These are phyloP conservation scores for Ceyx melanurus DNA, from an alignment of 2,113 vertebrate species.

Conservation along the genomic window DNA sequence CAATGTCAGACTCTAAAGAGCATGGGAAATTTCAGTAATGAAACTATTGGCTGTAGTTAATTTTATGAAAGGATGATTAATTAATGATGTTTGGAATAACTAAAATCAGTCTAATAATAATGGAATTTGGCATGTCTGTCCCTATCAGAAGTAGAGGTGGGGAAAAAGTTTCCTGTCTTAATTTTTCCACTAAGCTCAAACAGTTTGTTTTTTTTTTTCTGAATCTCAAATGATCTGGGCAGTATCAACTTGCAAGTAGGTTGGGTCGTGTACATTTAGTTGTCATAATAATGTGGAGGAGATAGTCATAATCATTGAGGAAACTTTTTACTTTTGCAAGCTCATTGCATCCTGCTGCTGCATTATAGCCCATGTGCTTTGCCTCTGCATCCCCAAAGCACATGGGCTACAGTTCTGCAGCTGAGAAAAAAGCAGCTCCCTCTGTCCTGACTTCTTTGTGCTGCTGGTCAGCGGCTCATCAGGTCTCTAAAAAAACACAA, in stretches of 20 bases:
- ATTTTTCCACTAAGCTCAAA: neutral
- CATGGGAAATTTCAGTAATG: neutral
- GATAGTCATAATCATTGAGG: neutral
- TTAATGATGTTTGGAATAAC: neutral
- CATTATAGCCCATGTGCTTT: neutral
- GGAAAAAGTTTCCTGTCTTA: fast-evolving
- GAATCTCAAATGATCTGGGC: neutral
- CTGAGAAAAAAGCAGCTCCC: neutral
- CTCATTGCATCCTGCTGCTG: neutral
- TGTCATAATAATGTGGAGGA: neutral
- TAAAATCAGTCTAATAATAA: neutral
- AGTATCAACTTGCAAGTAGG: neutral
- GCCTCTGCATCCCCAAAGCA: neutral
- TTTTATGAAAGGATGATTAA: neutral
- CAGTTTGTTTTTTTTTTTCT: too few relatives aligned
- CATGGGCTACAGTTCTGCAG: neutral
- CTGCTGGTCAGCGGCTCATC: neutral
- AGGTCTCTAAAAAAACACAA: neutral
- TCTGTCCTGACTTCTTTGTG: neutral
- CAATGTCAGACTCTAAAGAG: neutral
- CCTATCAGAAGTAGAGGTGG: neutral
- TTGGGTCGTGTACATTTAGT: neutral
- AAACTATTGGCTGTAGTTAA: neutral
- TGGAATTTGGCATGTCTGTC: neutral
- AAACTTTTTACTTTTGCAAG: neutral